These are phyloP conservation scores for Pagrus major DNA, from an alignment of 2,113 vertebrate genomes.

Conservation along the genomic window DNA sequence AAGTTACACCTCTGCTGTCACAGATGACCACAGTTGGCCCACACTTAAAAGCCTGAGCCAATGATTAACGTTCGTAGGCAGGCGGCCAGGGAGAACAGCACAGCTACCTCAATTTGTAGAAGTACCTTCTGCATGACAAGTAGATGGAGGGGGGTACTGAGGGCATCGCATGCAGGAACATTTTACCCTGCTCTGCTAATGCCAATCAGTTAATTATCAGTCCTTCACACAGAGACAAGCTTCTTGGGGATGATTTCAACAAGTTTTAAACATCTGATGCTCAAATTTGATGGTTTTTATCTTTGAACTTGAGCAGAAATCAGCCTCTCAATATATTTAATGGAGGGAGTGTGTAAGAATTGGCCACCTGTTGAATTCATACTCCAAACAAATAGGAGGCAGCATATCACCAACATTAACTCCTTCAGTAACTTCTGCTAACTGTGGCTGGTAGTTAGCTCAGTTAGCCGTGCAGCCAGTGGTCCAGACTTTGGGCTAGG, in stretches of 20 bases:
- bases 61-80: conserved; percentile 73
- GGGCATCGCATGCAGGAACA: conserved; percentile 40
- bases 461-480: no score
- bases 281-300: background rate
- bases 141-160: conserved; percentile 10
- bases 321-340: background rate
- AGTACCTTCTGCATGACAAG: conserved; percentile 56
- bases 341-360: no score
- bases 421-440: no score
- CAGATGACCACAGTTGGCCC: conserved; percentile 72
- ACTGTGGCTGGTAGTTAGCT: no score
- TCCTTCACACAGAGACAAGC: conserved; percentile 5
- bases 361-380: no score
- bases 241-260: conserved; percentile 25
- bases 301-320: background rate
- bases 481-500: no score
- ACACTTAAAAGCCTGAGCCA: conserved; percentile 68
- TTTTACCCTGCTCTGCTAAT: conserved; percentile 21
- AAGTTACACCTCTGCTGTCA: conserved; percentile 80
- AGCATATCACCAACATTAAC: no score
- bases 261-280: background rate
- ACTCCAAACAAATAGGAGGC: no score
- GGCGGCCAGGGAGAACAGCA: conserved; percentile 60
- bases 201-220: conserved; percentile 44
- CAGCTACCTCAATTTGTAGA: conserved; percentile 60